Percentiles rank a stretch among this genome's conserved stretches.
These are phyloP conservation scores for Ariolimax columbianus DNA, from an alignment of 2,888 invertebrate species.

Conservation along the genomic window DNA sequence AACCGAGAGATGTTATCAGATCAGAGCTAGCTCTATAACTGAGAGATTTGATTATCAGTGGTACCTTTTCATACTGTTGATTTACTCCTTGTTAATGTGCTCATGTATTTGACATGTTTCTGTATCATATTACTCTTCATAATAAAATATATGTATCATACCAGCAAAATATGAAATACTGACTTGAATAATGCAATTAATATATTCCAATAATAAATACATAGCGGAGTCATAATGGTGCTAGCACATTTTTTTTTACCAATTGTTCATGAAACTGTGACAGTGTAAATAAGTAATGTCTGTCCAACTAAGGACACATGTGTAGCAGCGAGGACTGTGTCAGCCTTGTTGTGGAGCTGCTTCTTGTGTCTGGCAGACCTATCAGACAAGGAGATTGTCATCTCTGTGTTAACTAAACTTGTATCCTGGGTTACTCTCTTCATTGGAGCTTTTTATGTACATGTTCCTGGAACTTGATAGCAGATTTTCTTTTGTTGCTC, in stretches of 20 bases:
- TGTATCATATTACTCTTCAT: not conserved
- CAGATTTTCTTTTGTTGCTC: not conserved
- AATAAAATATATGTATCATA: conserved; percentile 1
- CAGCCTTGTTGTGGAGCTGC: conserved; percentile 11
- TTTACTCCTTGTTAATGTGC: not conserved
- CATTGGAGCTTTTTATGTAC: not conserved
- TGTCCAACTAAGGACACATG: conserved; percentile 21
- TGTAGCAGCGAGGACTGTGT: conserved; percentile 10
- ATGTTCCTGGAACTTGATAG: not conserved
- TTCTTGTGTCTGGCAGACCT: not conserved
- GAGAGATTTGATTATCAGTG: too few species aligned
- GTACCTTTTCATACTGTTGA: not conserved
- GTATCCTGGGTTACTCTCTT: not conserved
- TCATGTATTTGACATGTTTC: not conserved
- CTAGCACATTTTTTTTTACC: conserved; percentile 18
- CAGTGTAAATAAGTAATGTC: conserved; percentile 23
- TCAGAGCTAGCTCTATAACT: too few species aligned
- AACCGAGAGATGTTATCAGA: too few species aligned
- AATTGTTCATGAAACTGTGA: not conserved
- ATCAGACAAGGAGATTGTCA: conserved; percentile 18
- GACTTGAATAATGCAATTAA: conserved; percentile 39
- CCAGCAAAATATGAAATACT: not conserved
- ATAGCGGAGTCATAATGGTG: conserved; percentile 47
- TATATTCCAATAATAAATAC: conserved; percentile 36
- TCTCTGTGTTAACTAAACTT: conserved; percentile 9